These are phyloP conservation scores for Lerema accius DNA, from an alignment of 1,140 invertebrate genomes.

Conservation along the genomic window DNA sequence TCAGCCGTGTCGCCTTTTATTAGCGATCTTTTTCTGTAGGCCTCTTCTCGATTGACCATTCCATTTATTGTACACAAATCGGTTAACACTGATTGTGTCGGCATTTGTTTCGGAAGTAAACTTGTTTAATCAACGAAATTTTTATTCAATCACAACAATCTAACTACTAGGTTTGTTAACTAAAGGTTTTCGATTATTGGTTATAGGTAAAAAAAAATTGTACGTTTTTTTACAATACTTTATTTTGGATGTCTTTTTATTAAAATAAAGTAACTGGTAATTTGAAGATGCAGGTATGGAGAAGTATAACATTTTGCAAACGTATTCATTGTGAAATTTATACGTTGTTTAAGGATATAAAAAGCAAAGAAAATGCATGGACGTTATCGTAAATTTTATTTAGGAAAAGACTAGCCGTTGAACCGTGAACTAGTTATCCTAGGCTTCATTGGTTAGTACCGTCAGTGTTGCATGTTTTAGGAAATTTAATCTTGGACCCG, in stretches of 20 bases:
- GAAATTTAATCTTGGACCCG: constrained; percentile 5
- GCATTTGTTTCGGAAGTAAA: too few species aligned
- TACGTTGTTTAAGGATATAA: too few species aligned
- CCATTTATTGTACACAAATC: not conserved
- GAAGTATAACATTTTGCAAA: too few species aligned
- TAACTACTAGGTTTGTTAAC: too few species aligned
- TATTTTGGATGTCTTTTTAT: too few species aligned
- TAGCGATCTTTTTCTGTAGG: not conserved
- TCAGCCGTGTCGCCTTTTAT: constrained; percentile 1
- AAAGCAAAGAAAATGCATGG: not conserved
- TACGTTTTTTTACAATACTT: too few species aligned
- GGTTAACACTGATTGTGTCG: not conserved
- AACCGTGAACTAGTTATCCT: constrained; percentile 11
- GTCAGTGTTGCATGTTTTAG: constrained; percentile 9
- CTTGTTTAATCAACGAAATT: not conserved
- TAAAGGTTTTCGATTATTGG: too few species aligned
- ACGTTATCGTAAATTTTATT: constrained; percentile 1
- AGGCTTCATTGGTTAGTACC: constrained; percentile 26
- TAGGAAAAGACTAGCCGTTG: constrained; percentile 4
- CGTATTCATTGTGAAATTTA: too few species aligned
- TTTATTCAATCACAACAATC: not conserved
- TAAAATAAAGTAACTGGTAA: too few species aligned
- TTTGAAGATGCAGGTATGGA: too few species aligned
- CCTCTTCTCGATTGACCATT: constrained; percentile 10
- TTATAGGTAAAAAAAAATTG: too few species aligned